These are phyloP conservation scores for Rhynchonycteris naso DNA, from an alignment of 2,797 vertebrate genomes.

Conservation along the genomic window DNA sequence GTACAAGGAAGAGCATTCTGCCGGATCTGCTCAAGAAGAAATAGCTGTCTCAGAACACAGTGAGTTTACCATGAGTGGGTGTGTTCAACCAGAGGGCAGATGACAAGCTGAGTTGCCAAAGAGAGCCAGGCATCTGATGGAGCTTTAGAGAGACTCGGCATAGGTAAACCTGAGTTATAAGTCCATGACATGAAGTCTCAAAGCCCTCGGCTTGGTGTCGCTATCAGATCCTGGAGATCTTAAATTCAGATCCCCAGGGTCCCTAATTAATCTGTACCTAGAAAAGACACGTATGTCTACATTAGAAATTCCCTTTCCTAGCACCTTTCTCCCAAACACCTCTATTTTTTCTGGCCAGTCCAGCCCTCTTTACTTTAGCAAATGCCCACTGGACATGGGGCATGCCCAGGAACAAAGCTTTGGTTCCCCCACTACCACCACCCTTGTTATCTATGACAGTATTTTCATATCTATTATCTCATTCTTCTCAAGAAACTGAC, in stretches of 20 bases:
- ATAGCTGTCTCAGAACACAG: background rate
- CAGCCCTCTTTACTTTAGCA: background rate
- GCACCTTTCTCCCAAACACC: background rate
- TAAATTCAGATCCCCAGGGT: background rate
- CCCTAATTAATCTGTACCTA: background rate
- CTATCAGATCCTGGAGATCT: background rate
- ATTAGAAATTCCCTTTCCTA: background rate
- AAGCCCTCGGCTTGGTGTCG: background rate
- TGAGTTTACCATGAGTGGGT: background rate
- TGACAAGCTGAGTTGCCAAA: background rate
- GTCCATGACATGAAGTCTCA: background rate
- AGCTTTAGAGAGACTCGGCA: background rate
- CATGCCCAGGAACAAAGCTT: background rate
- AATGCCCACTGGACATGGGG: background rate
- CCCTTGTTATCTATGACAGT: background rate
- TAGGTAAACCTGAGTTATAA: too few species aligned
- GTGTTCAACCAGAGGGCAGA: background rate
- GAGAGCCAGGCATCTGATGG: background rate
- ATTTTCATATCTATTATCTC: background rate
- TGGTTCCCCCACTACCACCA: too few species aligned
- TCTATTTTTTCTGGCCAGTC: background rate
- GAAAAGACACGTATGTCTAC: background rate
- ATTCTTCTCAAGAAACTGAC: conserved; percentile 29
- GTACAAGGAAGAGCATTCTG: background rate
- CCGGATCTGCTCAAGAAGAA: background rate